Base-by-base conservation (phyloP, 2,797 vertebrate genomes). In the Selene dorsalis region DNA sequence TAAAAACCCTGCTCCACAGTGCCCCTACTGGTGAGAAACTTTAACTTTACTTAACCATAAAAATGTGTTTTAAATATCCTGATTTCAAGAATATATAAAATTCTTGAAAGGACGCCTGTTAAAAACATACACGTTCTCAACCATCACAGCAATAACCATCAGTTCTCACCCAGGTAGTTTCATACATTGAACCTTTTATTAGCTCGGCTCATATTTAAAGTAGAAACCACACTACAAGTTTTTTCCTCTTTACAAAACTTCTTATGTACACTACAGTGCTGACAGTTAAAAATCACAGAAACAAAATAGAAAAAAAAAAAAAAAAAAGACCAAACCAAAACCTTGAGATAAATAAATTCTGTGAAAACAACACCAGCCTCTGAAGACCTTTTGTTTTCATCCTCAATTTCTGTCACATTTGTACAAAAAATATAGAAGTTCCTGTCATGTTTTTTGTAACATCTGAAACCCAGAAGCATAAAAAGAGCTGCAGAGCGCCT, bases 231-330 rank as follows among this genome's bases (percentile, higher is more conserved):
- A 97, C 97, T 97, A 98, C 97, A 97, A 96, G 92, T 82, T 90
- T 82, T 90, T 81, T 77, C 88, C 95, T 90, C 89, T 92, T 96
- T 95, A 95, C 92, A 94, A 94, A 96, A 96, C 95, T 85, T 85
- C 79, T 95, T 98, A 97, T 97, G 95, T 98, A 98, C 96, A 97
- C 96, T 96, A 98, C 96, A 97, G 96, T 97, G 96, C 96, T 96
- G 96, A 97, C 96, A 95, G 95, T 96, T 95, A 93, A 95, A 97
- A 95, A 88, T 80, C 86, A 88, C 88, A 89, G 83, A 94, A 93
- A 87, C 66, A 90, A 91, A 88, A 79, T 57, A 78, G 41, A 69
- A 82, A 85, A 79, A 70, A 70, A 92, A 91, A 78, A 35, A 69
- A 82, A 85, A 79, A 70, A 70, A 92, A 91, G 77, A 83, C 64